A percentile compares a stretch with the other conserved stretches of the same genome.
phyloP scores from a whole-genome alignment of 2,113 vertebrate genomes.

The Neofelis nebulosa region DNA sequence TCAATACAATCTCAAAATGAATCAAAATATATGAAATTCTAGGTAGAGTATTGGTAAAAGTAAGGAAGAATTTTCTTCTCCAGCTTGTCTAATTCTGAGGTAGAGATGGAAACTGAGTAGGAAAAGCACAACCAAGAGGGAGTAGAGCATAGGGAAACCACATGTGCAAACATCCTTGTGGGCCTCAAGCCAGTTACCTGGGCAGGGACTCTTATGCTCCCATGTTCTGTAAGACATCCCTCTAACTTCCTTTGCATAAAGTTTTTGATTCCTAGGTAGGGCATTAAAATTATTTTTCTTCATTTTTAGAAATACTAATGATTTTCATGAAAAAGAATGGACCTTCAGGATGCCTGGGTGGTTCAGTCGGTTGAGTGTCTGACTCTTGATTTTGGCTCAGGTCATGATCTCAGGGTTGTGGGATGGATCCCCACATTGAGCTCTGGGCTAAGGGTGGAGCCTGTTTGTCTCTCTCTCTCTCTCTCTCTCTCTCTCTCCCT shows the following conservation, averaged over 20 bases:
- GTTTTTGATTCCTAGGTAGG: not conserved
- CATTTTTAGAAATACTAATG: not conserved
- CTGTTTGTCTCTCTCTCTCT: no score
- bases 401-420: no score
- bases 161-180: not conserved
- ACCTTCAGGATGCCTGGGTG: not conserved
- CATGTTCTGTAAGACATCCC: not conserved
- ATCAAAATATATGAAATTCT: not conserved
- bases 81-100: not conserved
- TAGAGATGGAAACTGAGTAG: not conserved
- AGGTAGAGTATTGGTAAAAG: not conserved
- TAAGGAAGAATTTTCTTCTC: not conserved
- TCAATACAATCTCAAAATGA: not conserved
- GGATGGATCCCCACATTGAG: no score
- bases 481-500: no score
- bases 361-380: no score
- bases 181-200: not conserved
- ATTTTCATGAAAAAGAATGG: not conserved
- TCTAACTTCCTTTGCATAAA: not conserved
- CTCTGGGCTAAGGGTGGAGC: no score
- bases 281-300: not conserved
- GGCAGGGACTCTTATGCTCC: not conserved
- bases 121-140: not conserved
- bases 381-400: no score
- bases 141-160: not conserved